Evolutionary conservation across 1,140 invertebrate genomes (phyloP), one percentile per base, ranked within the genome.

Genomic region (Hestina assimilis): DNA sequence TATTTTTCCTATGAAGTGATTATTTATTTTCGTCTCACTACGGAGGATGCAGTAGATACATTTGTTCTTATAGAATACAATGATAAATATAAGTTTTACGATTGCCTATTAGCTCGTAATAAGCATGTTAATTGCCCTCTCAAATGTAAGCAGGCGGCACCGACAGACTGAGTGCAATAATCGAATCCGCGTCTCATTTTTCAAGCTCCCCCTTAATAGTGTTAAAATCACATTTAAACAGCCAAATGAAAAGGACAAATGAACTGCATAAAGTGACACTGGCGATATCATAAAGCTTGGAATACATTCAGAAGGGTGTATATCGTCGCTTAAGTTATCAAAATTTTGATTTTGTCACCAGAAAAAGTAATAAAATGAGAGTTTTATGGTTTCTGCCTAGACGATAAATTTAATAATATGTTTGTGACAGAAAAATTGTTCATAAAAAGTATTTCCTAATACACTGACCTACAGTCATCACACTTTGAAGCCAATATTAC

Each of bases 181-280:
- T 69, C 71, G 61, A 64, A 74, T 68, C 60, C 43, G 41, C 15
- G 59, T 59, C 60, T 69, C 64, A 72, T 74, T 69, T 72, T 71
- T 76, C 63, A 62, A 57, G 54, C 59, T 57, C 38, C 53, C 58
- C 64, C 52, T 61, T 73, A 70, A 75, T 67, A 72, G 64, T 68
- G 68, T 74, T 75, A 72, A 75, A 78, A 75, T 70, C 60, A 59
- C 58, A 57, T 70, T 60, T 65, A 64, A 64, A 65, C 54, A 45
- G 9, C 53, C 54, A 52, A 51, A 59, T 45, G 50, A 57, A 59
- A 50, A 40, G 45, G 51, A 52, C 53, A 51, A 63, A 59, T 53
- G 57, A 53, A 59, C 26, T 57, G 33, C 9, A 51, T 41, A 20
- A 38, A 55, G 26, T 55, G 20, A 15, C 53, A 38, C 14, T 48